Evolutionary conservation across 1,140 invertebrate genomes (phyloP), one percentile per base, ranked within the genome.

Genomic region (Phymorhynchus buccinoides): DNA sequence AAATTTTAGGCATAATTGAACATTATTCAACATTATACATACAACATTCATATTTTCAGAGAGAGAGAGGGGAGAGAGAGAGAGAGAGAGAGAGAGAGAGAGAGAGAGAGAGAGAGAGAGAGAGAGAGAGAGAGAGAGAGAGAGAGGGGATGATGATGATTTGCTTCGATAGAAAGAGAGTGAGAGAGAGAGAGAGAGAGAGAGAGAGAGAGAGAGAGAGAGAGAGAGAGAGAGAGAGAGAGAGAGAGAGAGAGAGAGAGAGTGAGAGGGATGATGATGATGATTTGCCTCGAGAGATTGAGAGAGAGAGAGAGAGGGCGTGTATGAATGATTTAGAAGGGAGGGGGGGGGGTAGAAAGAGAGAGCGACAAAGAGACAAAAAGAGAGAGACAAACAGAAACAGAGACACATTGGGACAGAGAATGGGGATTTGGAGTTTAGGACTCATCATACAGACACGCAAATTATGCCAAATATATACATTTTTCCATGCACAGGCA

Each of bases 261-360:
- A 62, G 56, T n/a, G 18, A 62, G 56, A 62, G 56, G 27, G 56
- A 62, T n/a, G n/a, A n/a, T n/a, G n/a, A n/a, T n/a, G n/a, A n/a
- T n/a, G n/a, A n/a, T n/a, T n/a, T n/a, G n/a, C n/a, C n/a, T n/a
- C n/a, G 56, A 62, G 56, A 62, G 56, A 62, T 16, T 27, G 56
- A 62, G 56, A 62, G 56, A 62, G 56, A 62, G 56, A 62, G 56
- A 62, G 56, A 62, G 56, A 62, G 56, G n/a, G 56, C n/a, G n/a
- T n/a, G n/a, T n/a, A n/a, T n/a, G n/a, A n/a, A n/a, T n/a, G n/a
- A n/a, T n/a, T n/a, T n/a, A n/a, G n/a, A n/a, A n/a, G n/a, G n/a
- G n/a, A n/a, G n/a, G n/a, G n/a, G n/a, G 18, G 27, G 56, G 27
- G 56, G 27, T 14, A 62, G 56, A 62, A 27, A 62, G 56, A 62